A percentile compares a stretch with the other conserved stretches of the same genome.
These are phyloP conservation scores for Aspidiotus rigidus DNA, from an alignment of 2,888 invertebrate genomes.

Conservation along the genomic window DNA sequence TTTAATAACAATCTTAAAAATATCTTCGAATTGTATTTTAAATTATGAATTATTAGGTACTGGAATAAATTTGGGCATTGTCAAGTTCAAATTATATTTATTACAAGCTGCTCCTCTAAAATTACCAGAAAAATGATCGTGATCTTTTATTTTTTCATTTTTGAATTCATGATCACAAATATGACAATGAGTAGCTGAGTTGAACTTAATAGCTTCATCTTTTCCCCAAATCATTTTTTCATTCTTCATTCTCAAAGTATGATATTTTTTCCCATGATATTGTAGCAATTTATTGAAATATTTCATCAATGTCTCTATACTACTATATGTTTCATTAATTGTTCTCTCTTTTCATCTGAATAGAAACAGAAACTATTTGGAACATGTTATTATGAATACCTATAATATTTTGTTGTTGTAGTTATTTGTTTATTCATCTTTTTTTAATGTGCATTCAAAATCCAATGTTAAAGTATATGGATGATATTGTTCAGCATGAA, in stretches of 20 bases:
- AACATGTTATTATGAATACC: slow-evolving; percentile 4
- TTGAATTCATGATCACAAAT: slow-evolving; percentile 8
- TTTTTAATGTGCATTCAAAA: slow-evolving; percentile 15
- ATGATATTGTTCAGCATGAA: slow-evolving; percentile 19
- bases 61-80: too few relatives aligned
- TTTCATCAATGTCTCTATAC: slow-evolving; percentile 13
- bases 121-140: slow-evolving; percentile 37
- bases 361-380: slow-evolving; percentile 6
- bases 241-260: slow-evolving; percentile 17
- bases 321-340: slow-evolving; percentile 15
- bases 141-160: slow-evolving; percentile 15
- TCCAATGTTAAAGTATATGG: slow-evolving; percentile 12
- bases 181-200: slow-evolving; percentile 18
- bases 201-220: slow-evolving; percentile 12
- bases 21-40: too few relatives aligned
- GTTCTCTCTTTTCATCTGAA: slow-evolving; percentile 11
- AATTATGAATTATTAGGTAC: too few relatives aligned
- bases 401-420: background rate
- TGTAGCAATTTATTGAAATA: slow-evolving; percentile 16
- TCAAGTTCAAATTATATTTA: slow-evolving; percentile 41
- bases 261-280: slow-evolving; percentile 18
- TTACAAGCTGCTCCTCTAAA: slow-evolving; percentile 39
- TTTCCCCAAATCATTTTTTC: slow-evolving; percentile 15
- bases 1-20: too few relatives aligned
- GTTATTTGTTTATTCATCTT: slow-evolving; percentile 13